Percentiles rank a stretch among this genome's conserved stretches.
phyloP scores from a whole-genome alignment of 1,140 invertebrate species.

The Monomorium pharaonis region DNA sequence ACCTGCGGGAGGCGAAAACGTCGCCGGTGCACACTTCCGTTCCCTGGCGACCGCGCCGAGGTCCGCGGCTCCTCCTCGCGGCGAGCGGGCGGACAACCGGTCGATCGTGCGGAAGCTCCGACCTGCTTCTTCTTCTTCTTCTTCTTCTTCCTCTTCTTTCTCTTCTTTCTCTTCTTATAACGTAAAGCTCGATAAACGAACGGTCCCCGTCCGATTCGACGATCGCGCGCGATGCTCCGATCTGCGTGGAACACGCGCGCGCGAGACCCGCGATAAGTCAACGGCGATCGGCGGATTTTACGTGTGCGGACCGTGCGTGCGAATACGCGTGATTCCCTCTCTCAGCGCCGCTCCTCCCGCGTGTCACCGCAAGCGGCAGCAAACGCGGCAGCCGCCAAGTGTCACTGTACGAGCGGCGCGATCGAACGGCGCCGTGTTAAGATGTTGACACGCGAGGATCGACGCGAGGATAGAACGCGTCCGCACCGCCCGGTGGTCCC shows the following conservation, averaged over 20 bases:
- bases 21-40: constrained; percentile 15
- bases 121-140: too few species aligned
- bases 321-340: not conserved
- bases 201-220: too few species aligned
- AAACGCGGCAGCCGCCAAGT: constrained; percentile 12
- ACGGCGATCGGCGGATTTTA: not conserved
- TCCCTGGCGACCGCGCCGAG: not conserved
- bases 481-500: constrained; percentile 63
- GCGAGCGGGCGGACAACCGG: not conserved
- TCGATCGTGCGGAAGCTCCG: not conserved
- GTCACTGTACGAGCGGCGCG: constrained; percentile 41
- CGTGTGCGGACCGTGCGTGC: too few species aligned
- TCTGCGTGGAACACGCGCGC: not conserved
- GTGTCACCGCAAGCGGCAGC: not conserved
- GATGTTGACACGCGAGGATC: constrained; percentile 26
- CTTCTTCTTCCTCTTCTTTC: too few species aligned
- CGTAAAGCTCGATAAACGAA: not conserved
- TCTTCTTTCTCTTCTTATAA: not conserved
- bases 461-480: constrained; percentile 6
- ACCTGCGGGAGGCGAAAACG: constrained; percentile 5
- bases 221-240: not conserved
- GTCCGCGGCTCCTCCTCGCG: constrained; percentile 19
- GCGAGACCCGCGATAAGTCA: not conserved
- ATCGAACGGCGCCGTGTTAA: constrained; percentile 38
- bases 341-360: constrained; percentile 6